Conservation (phyloP, 2,113 vertebrate species). For the Thunnus maccoyii region DNA sequence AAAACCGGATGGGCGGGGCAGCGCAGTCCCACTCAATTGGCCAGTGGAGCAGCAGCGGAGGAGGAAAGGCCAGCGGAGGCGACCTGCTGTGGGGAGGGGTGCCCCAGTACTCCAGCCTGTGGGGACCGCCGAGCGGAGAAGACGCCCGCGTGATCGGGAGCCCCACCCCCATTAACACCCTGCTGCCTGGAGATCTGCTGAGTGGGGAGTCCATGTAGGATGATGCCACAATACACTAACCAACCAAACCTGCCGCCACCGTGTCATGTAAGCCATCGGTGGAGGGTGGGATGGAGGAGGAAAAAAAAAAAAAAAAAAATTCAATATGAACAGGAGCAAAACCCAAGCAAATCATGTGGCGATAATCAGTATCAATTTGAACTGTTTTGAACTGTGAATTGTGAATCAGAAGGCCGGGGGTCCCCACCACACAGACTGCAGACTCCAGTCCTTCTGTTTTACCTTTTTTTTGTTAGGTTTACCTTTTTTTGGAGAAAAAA, state of each 20-base stretch:
- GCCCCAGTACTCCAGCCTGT: constrained; percentile 97
- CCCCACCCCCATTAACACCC: constrained; percentile 94
- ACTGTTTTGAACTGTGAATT: constrained; percentile 80
- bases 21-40: constrained; percentile 89
- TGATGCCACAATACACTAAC: constrained; percentile 60
- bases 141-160: constrained; percentile 94
- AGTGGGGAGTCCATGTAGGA: constrained; percentile 97
- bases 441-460: constrained; percentile 69
- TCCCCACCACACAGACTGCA: constrained; percentile 83
- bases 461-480: constrained; percentile 49
- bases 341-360: constrained; percentile 87
- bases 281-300: constrained; percentile 29
- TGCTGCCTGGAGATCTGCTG: constrained; percentile 96
- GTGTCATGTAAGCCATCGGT: constrained; percentile 53
- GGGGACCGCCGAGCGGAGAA: constrained; percentile 93
- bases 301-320: constrained; percentile 43
- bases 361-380: constrained; percentile 86
- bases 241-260: constrained; percentile 47
- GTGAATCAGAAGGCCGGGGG: constrained; percentile 80
- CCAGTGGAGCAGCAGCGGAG: constrained; percentile 91
- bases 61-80: constrained; percentile 83
- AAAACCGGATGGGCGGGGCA: constrained; percentile 89
- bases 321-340: constrained; percentile 81
- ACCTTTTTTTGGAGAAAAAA: constrained; percentile 16
- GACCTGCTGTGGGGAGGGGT: constrained; percentile 96